phyloP scores from a whole-genome alignment of 2,888 invertebrate species.

The Falcaria lacertinaria region DNA sequence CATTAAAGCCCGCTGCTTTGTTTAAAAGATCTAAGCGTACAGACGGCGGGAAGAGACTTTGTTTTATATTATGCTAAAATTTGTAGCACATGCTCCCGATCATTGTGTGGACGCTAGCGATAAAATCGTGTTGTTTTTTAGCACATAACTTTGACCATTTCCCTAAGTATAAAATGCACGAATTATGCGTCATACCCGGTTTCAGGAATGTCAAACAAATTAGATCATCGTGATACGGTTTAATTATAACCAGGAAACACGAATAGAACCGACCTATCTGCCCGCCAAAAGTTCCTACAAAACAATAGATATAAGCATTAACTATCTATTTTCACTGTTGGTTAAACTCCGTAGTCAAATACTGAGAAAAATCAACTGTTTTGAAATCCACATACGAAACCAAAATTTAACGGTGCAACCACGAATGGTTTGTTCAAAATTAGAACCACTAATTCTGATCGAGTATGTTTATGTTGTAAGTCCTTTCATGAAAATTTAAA shows the following conservation, averaged over 20 bases:
- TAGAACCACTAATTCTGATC: neutral
- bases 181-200: neutral
- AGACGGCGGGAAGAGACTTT: no score
- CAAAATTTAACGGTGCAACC: neutral
- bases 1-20: no score
- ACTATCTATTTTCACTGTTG: neutral
- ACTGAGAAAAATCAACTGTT: no score
- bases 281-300: neutral
- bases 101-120: no score
- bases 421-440: neutral
- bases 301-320: neutral
- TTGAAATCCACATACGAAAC: neutral
- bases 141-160: neutral
- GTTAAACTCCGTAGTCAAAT: neutral
- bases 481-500: neutral
- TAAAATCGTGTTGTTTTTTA: neutral
- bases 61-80: no score
- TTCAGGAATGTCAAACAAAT: neutral
- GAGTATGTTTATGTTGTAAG: neutral
- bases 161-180: neutral
- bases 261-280: neutral
- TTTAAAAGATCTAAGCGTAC: no score
- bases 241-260: neutral
- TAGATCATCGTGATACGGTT: neutral
- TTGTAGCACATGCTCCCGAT: no score